A percentile compares a stretch with the other conserved stretches of the same genome.
Conservation (phyloP, 64 coral and sea anemone genomes). For the Pachyseris speciosa region DNA sequence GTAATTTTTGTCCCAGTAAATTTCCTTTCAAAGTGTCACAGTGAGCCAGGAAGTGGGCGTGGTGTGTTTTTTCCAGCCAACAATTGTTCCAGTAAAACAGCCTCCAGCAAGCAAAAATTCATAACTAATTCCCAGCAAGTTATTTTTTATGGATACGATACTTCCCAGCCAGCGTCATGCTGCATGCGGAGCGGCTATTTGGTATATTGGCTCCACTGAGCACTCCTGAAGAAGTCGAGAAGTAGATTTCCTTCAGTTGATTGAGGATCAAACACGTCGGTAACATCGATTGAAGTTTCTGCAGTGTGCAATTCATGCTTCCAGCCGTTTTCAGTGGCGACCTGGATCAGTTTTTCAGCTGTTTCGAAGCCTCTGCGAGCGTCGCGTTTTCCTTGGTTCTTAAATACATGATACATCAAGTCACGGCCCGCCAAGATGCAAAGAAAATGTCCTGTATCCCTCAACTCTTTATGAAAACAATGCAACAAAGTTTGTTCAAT, state of each 20-base stretch:
- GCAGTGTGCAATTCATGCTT: not conserved
- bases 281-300: slow-evolving; percentile 40
- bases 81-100: too few relatives aligned
- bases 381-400: not conserved
- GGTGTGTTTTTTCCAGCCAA: too few relatives aligned
- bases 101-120: too few relatives aligned
- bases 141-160: too few relatives aligned
- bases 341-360: not conserved
- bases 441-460: not conserved
- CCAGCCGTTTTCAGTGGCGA: slow-evolving; percentile 42
- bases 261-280: slow-evolving; percentile 29
- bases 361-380: not conserved
- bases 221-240: slow-evolving; percentile 54
- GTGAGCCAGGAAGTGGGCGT: too few relatives aligned
- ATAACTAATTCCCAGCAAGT: too few relatives aligned
- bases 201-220: too few relatives aligned
- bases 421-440: not conserved
- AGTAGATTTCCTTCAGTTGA: slow-evolving; percentile 24
- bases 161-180: too few relatives aligned
- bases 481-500: not conserved
- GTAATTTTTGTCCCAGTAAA: too few relatives aligned
- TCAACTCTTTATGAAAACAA: not conserved
- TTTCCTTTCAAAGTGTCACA: too few relatives aligned
- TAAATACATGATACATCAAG: not conserved
- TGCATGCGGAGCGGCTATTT: too few relatives aligned